Percentiles rank a stretch among this genome's conserved stretches.
These are phyloP conservation scores for Capra hircus DNA, from an alignment of 2,113 vertebrate species.

Conservation along the genomic window DNA sequence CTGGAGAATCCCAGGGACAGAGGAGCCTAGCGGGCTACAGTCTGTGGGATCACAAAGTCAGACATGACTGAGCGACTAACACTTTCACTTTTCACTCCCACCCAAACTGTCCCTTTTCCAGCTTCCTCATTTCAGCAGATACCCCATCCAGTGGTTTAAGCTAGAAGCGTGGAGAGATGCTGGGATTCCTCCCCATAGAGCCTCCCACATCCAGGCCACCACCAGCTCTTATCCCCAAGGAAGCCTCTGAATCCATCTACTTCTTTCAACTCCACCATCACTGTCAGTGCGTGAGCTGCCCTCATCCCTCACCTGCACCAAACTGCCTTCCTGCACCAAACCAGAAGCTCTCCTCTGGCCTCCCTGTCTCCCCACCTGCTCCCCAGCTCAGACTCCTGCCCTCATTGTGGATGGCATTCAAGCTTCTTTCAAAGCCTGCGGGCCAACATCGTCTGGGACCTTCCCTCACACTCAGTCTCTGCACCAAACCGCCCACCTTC, in stretches of 20 bases:
- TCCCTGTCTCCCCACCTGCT: neutral
- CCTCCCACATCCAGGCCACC: neutral
- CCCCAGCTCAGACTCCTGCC: too few relatives aligned
- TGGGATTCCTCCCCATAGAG: rapidly evolving
- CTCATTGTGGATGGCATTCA: neutral
- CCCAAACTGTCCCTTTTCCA: neutral
- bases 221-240: neutral
- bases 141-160: neutral
- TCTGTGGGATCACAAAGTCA: neutral
- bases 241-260: neutral
- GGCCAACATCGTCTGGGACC: too few relatives aligned
- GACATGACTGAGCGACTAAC: neutral
- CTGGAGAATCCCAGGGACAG: neutral
- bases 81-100: neutral
- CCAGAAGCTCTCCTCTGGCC: neutral
- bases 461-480: neutral
- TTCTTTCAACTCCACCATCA: neutral
- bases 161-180: neutral
- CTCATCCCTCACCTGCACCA: neutral
- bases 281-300: rapidly evolving
- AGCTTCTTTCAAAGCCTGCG: neutral
- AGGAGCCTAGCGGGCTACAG: neutral
- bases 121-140: neutral
- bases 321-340: neutral
- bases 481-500: neutral